phyloP scores from a whole-genome alignment of 1,140 invertebrate species.

The Cataglyphis hispanica region DNA sequence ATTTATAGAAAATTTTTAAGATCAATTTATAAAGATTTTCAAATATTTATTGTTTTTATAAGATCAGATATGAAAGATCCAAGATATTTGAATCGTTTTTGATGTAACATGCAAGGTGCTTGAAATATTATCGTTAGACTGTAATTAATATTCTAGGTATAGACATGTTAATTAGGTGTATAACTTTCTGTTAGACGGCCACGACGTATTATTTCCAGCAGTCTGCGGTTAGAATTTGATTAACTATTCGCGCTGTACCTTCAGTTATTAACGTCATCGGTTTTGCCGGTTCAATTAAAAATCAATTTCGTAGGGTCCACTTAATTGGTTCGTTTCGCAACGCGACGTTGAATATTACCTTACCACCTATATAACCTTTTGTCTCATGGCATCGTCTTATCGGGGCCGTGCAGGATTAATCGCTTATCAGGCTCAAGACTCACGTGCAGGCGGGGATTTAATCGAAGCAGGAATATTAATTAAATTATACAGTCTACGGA shows the following conservation, averaged over 20 bases:
- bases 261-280: slow-evolving; percentile 73
- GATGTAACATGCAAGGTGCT: background rate
- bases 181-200: slow-evolving; percentile 8
- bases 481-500: slow-evolving; percentile 70
- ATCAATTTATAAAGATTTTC: no score
- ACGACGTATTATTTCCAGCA: slow-evolving; percentile 45
- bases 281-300: slow-evolving; percentile 78
- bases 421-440: slow-evolving; percentile 74
- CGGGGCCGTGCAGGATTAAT: slow-evolving; percentile 75
- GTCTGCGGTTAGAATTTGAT: slow-evolving; percentile 58
- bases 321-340: slow-evolving; percentile 74
- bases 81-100: background rate
- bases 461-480: slow-evolving; percentile 74
- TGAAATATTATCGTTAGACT: slow-evolving; percentile 5
- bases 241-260: slow-evolving; percentile 47
- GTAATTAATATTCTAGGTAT: slow-evolving; percentile 45
- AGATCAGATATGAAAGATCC: no score
- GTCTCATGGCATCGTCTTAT: slow-evolving; percentile 75
- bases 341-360: slow-evolving; percentile 70
- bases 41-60: no score
- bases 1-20: no score
- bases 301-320: slow-evolving; percentile 76
- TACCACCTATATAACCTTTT: slow-evolving; percentile 70
- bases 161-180: slow-evolving; percentile 48
- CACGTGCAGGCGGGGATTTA: slow-evolving; percentile 70